Conservation (phyloP, 2,888 invertebrate genomes). For the Ecdyonurus torrentis region DNA sequence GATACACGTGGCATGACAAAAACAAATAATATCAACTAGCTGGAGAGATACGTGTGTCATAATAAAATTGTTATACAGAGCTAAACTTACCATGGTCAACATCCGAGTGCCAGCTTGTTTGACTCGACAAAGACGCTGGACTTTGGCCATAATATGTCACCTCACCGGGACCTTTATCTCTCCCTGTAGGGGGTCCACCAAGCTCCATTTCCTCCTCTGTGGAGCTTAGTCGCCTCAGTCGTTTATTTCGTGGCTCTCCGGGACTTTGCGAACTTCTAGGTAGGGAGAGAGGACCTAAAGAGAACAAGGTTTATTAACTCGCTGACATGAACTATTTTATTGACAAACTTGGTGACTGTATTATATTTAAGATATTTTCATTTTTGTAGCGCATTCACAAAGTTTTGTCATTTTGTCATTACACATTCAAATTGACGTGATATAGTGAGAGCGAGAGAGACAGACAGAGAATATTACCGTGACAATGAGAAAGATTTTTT, state of each 20-base stretch:
- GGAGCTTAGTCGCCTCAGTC: slow-evolving; percentile 33
- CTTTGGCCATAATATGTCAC: slow-evolving; percentile 33
- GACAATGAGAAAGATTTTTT: too few relatives aligned
- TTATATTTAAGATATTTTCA: too few relatives aligned
- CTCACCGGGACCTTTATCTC: slow-evolving; percentile 24
- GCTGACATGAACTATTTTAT: too few relatives aligned
- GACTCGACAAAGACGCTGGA: slow-evolving; percentile 29
- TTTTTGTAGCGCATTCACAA: too few relatives aligned
- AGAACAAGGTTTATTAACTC: too few relatives aligned
- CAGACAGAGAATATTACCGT: too few relatives aligned
- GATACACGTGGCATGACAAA: not conserved
- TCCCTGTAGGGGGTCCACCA: slow-evolving; percentile 16
- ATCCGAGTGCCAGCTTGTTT: slow-evolving; percentile 33
- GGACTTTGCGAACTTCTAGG: slow-evolving; percentile 28
- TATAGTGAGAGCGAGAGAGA: too few relatives aligned
- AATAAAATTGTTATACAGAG: too few relatives aligned
- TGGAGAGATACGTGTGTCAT: too few relatives aligned
- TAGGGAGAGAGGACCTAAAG: slow-evolving; percentile 26
- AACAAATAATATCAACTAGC: not conserved
- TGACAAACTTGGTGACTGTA: too few relatives aligned
- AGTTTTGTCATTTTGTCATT: too few relatives aligned
- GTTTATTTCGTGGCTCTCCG: slow-evolving; percentile 32
- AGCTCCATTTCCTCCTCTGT: slow-evolving; percentile 34
- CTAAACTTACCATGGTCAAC: slow-evolving; percentile 28
- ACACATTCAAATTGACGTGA: too few relatives aligned